Base-by-base conservation (phyloP, 2,113 vertebrate genomes). In the Trematomus loennbergii region DNA sequence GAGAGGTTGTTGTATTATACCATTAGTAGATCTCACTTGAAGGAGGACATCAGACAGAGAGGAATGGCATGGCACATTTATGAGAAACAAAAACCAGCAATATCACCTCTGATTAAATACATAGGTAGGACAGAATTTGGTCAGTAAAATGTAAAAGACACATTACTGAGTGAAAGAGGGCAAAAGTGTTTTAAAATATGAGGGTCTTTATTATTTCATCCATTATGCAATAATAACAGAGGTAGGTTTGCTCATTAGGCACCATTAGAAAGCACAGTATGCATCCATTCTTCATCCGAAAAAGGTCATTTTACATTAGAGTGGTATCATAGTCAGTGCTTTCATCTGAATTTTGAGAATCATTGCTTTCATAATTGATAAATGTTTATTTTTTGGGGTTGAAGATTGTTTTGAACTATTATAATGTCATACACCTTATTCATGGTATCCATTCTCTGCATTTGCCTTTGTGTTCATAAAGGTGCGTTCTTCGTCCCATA, bases 401-500 rank as follows among this genome's bases (percentile, higher is more conserved):
- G 12, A 40, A 7, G 16, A 17, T 4, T 5, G 2, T 36, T 65
- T 70, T 36, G 5, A 54, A 43, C 63, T 62, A 17, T 7, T 48
- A 20, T 43, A 29, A 12, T 16, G 55, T 13, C 9, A 17, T 2
- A 67, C 3, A 0, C 73, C 16, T 76, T 45, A 16, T 46, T 50
- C 13, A 9, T n/a, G 13, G 15, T 40, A 18, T 54, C 72, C 0
- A 73, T 64, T 3, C 16, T 50, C 10, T 77, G 9, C 53, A 0
- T 50, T 69, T 59, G 60, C 45, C 25, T 66, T 61, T 76, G 25
- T 84, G 40, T 81, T 29, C 62, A 6, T 72, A 11, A 69, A 99
- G 98, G 98, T 92, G 98, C 98, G 2, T 99, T 99, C 91, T 97
- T 99, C 81, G 97, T 99, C 75, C 98, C 98, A 0, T 99, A 99